These are phyloP conservation scores for Beroe forskalii DNA, from an alignment of 37 sponge, comb jelly and placozoan species.

Conservation along the genomic window DNA sequence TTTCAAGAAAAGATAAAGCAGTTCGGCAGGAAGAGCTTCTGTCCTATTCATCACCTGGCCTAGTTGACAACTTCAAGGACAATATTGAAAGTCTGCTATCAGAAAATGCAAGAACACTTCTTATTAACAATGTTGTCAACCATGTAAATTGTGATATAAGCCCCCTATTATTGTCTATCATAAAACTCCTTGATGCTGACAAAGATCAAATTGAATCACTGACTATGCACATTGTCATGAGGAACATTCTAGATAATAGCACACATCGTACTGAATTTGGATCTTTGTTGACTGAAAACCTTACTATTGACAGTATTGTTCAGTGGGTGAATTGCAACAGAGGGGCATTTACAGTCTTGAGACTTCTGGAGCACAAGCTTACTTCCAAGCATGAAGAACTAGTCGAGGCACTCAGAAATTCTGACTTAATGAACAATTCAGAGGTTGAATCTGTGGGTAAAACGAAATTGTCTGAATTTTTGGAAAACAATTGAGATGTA, in stretches of 20 bases:
- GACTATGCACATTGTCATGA: constrained; percentile 1
- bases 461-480: neutral
- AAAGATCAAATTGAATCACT: neutral
- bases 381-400: neutral
- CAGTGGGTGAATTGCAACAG: constrained; percentile 9
- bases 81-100: constrained; percentile 55
- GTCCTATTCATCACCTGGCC: constrained; percentile 64
- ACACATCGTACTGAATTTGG: neutral
- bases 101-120: constrained; percentile 7
- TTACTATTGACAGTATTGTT: neutral
- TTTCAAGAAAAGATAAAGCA: constrained; percentile 70
- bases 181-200: neutral
- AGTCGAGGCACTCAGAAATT: neutral
- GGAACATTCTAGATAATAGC: neutral
- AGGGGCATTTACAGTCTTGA: constrained; percentile 25
- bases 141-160: constrained; percentile 4
- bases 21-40: constrained; percentile 69
- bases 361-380: neutral
- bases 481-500: neutral
- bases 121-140: neutral
- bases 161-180: neutral
- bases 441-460: neutral
- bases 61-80: constrained; percentile 68
- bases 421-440: neutral
- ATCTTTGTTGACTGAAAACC: neutral